These are phyloP conservation scores for Clavelina lepadiformis DNA, from an alignment of 23 tunicate species.

Conservation along the genomic window DNA sequence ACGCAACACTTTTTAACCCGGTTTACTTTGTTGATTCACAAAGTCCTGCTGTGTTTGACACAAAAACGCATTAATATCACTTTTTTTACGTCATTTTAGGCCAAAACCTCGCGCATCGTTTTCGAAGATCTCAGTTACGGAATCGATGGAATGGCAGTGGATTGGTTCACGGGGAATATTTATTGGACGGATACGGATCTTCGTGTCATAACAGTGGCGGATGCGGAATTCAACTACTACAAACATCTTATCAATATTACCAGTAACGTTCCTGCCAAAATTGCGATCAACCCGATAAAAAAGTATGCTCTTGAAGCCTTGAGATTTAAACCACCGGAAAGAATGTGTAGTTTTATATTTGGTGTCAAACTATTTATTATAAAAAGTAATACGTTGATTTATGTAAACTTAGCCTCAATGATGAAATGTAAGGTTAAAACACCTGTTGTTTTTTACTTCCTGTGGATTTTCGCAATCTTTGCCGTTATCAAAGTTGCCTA, in stretches of 20 bases:
- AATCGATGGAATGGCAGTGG: constrained; percentile 63
- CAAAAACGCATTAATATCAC: too few relatives aligned
- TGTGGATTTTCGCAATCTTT: background rate
- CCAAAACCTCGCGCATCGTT: constrained; percentile 6
- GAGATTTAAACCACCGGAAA: background rate
- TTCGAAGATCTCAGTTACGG: constrained; percentile 54
- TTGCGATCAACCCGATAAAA: constrained; percentile 40
- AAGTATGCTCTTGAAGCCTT: constrained; percentile 8
- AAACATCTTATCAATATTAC: constrained; percentile 8
- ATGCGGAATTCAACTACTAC: constrained; percentile 37
- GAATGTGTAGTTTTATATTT: too few relatives aligned
- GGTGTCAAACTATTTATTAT: too few relatives aligned
- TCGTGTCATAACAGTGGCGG: constrained; percentile 49
- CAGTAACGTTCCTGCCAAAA: constrained; percentile 42
- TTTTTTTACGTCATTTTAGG: constrained; percentile 33
- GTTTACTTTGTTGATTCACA: background rate
- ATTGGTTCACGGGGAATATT: constrained; percentile 67
- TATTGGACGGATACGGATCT: constrained; percentile 54
- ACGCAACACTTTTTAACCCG: too few relatives aligned
- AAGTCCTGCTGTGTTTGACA: background rate
- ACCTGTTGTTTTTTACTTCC: background rate
- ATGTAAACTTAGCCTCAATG: background rate
- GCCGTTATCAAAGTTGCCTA: background rate
- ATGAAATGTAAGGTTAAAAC: background rate
- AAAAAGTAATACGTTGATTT: too few relatives aligned